Conservation (phyloP, 2,888 invertebrate species). For the Apamea sordens region DNA sequence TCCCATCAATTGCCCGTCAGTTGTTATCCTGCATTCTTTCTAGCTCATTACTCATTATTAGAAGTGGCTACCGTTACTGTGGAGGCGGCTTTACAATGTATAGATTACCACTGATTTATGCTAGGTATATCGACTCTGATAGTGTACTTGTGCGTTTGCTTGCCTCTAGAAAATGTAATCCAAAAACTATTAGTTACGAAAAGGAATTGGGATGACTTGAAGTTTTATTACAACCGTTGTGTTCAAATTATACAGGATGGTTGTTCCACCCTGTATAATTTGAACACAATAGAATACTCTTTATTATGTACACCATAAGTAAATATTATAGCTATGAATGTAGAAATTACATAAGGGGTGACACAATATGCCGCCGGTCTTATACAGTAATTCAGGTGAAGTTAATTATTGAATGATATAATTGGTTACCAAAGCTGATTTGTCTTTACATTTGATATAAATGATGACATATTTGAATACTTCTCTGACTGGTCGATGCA, state of each 20-base stretch:
- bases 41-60: constrained; percentile 87
- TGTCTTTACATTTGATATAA: constrained; percentile 9
- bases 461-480: constrained; percentile 29
- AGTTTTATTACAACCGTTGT: not conserved
- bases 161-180: not conserved
- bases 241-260: no score
- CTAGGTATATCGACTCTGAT: constrained; percentile 10
- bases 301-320: not conserved
- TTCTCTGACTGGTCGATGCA: constrained; percentile 41
- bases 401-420: not conserved
- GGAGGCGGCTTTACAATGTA: constrained; percentile 65
- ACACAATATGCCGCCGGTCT: not conserved
- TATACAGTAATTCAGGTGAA: not conserved
- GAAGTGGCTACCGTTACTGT: constrained; percentile 84
- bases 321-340: no score
- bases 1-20: constrained; percentile 76
- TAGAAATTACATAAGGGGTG: no score
- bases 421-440: constrained; percentile 4
- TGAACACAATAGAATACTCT: not conserved
- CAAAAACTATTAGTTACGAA: not conserved
- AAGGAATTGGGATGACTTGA: not conserved
- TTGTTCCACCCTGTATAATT: not conserved
- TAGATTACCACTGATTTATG: constrained; percentile 62
- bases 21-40: constrained; percentile 82
- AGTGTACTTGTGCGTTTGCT: not conserved